Evolutionary conservation across 1,140 invertebrate species (phyloP).

Genomic region (Melanaphis sacchari): DNA sequence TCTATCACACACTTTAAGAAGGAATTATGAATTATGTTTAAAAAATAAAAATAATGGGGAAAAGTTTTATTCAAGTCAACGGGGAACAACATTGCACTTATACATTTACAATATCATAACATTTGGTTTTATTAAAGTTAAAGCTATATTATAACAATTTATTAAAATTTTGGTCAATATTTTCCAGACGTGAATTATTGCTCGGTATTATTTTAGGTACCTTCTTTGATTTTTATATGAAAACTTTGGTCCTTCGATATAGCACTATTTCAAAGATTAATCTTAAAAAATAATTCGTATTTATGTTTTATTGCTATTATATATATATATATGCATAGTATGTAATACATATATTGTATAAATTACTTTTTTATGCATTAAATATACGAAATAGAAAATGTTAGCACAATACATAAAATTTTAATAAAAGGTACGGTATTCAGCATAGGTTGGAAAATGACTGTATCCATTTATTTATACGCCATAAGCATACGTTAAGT

Average conservation of each 20-base stretch:
- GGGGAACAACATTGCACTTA: background rate
- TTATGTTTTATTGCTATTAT: background rate
- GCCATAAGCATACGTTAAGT: background rate
- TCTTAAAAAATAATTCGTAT: background rate
- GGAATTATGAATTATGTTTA: background rate
- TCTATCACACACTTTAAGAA: background rate
- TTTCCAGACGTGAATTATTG: background rate
- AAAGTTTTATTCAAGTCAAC: background rate
- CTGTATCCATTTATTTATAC: background rate
- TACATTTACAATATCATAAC: background rate
- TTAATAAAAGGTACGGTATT: background rate
- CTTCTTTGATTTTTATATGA: background rate
- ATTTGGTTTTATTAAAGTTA: background rate
- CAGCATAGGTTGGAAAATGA: background rate
- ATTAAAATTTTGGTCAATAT: background rate
- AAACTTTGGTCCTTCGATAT: slow-evolving; percentile 21
- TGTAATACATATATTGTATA: background rate
- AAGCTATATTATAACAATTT: background rate
- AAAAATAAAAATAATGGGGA: background rate
- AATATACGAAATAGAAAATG: background rate
- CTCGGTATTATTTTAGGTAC: background rate
- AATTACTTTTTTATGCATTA: background rate
- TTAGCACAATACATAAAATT: background rate
- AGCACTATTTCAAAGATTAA: background rate
- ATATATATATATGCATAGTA: background rate